Evolutionary conservation across 1,140 invertebrate genomes (phyloP), one percentile per base, ranked within the genome.

Genomic region (Radopholus similis): DNA sequence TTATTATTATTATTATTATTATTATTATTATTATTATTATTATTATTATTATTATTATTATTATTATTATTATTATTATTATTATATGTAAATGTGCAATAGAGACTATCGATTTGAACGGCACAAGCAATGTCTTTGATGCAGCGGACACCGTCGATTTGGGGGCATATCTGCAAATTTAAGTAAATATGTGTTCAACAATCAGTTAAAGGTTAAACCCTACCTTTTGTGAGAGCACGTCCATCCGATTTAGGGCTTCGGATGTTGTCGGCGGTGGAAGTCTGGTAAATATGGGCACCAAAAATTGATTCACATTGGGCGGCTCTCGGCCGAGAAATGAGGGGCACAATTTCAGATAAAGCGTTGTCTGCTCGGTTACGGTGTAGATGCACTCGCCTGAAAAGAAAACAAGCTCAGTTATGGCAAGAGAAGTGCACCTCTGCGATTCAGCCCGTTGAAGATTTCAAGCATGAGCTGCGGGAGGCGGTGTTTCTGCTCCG

Each of bases 151-250:
- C 78, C 78, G 40, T 81, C 74, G 23, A 81, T 82, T 49, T 78
- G 54, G 4, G 80, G 78, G 34, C 77, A 74, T 34, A 81, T 77
- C 77, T 78, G 23, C 11, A 73, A 68, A 32, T 42, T 15, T 4
- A 9, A 6, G 13, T 51, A 44, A 32, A 37, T 40, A 11, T 21
- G 37, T 13, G 13, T 23, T 32, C 8, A 21, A 28, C 15, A 47
- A 26, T 21, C 34, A 6, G 15, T 18, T 56, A n/a, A 6, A 18
- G 4, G 2, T 58, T 55, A 35, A 18, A 30, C 15, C 11, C 26
- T 40, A 81, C 79, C 47, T 81, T 82, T 58, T 81, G 78, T 21
- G 80, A 81, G 21, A 80, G 62, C 13, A 80, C 77, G 63, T 80
- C 78, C 76, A 80, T 75, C 44, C 78, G 81, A 30, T 73, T 56